Evolutionary conservation across 2,113 vertebrate species (phyloP).

Genomic region (Pomatorhinus ruficollis): DNA sequence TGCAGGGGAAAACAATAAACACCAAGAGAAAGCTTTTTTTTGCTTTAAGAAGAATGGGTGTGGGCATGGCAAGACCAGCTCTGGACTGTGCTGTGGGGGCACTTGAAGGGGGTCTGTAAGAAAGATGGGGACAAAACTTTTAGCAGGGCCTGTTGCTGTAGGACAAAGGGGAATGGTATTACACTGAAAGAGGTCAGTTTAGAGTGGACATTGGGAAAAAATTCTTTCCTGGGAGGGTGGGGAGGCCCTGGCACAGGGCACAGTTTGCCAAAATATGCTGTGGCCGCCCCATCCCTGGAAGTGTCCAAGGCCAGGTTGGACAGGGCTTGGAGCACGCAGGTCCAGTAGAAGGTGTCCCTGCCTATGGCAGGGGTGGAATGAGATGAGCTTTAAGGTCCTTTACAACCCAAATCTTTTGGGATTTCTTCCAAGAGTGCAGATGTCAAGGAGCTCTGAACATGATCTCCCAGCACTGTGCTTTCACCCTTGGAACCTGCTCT

Average conservation of each 20-base stretch:
- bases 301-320: not conserved
- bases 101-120: not conserved
- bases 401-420: not conserved
- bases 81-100: not conserved
- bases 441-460: not conserved
- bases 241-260: too few species aligned
- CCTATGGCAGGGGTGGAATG: not conserved
- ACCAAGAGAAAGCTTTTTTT: not conserved
- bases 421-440: not conserved
- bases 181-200: not conserved
- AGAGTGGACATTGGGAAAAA: not conserved
- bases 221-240: not conserved
- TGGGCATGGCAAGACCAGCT: not conserved
- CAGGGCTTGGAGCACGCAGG: fast-evolving
- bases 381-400: not conserved
- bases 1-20: not conserved
- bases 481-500: not conserved
- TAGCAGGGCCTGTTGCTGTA: not conserved
- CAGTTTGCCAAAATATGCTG: not conserved
- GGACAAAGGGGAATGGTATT: not conserved
- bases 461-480: not conserved
- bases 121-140: not conserved
- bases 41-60: not conserved
- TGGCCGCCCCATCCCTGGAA: not conserved
- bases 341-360: not conserved